A percentile compares a stretch with the other conserved stretches of the same genome.
phyloP scores from a whole-genome alignment of 2,888 invertebrate species.

The Pandemis corylana region DNA sequence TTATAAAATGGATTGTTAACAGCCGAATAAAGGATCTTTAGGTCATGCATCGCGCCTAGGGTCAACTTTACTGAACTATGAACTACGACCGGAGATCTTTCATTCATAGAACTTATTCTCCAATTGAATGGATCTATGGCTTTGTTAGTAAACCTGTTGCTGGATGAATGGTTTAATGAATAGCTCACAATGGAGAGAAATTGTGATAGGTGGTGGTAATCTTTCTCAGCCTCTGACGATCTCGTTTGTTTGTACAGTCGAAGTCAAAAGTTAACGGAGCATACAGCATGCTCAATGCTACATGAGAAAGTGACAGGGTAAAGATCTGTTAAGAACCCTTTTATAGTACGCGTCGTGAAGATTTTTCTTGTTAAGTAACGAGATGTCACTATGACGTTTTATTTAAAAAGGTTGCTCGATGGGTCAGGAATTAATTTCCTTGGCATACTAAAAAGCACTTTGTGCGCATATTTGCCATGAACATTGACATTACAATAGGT shows the following conservation, averaged over 20 bases:
- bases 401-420: too few relatives aligned
- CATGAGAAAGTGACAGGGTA: neutral
- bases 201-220: constrained; percentile 84
- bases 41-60: constrained; percentile 36
- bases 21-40: constrained; percentile 29
- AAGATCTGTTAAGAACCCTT: neutral
- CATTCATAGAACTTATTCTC: constrained; percentile 54
- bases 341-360: too few relatives aligned
- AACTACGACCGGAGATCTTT: constrained; percentile 62
- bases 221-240: constrained; percentile 72
- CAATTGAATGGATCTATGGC: constrained; percentile 72
- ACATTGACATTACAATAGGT: too few relatives aligned
- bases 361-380: too few relatives aligned
- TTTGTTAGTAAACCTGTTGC: constrained; percentile 79
- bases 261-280: constrained; percentile 27
- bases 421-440: too few relatives aligned
- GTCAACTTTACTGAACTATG: constrained; percentile 49
- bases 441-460: too few relatives aligned
- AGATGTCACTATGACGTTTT: too few relatives aligned
- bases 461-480: too few relatives aligned
- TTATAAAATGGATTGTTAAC: constrained; percentile 27
- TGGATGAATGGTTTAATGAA: constrained; percentile 75
- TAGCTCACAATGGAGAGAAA: constrained; percentile 78
- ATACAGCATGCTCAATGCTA: neutral
- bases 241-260: constrained; percentile 50